phyloP scores from a whole-genome alignment of 2,797 vertebrate genomes.

The Girardinus metallicus region DNA sequence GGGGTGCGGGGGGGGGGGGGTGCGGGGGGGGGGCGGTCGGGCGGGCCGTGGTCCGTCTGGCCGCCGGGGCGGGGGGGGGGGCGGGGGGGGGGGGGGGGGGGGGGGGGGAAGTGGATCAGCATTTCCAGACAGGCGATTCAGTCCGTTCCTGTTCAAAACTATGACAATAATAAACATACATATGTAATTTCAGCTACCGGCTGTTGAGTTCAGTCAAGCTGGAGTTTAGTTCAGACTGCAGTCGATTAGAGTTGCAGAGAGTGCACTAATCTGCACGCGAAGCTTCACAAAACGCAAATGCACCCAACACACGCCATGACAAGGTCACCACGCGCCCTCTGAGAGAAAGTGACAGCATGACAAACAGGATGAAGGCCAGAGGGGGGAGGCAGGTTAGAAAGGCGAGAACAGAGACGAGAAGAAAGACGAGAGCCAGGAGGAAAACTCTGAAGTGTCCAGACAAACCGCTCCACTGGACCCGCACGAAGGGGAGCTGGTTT shows the following conservation, averaged over 20 bases:
- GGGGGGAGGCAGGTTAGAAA: constrained; percentile 15
- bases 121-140: constrained; percentile 33
- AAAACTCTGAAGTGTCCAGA: constrained; percentile 46
- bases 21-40: too few species aligned
- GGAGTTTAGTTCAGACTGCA: constrained; percentile 17
- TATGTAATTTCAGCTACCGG: constrained; percentile 17
- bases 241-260: constrained; percentile 15
- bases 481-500: constrained; percentile 37
- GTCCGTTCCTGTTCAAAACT: constrained; percentile 13
- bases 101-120: too few species aligned
- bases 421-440: constrained; percentile 25
- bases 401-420: constrained; percentile 29
- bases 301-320: constrained; percentile 43
- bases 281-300: neutral
- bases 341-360: constrained; percentile 75
- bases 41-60: too few species aligned
- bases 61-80: constrained; percentile 57
- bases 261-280: neutral
- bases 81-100: too few species aligned
- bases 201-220: constrained; percentile 3
- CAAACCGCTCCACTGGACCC: constrained; percentile 11
- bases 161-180: constrained; percentile 11
- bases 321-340: constrained; percentile 73
- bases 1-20: too few species aligned
- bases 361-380: constrained; percentile 55